Evolutionary conservation across 1,140 invertebrate species (phyloP).

Genomic region (Sitophilus oryzae): DNA sequence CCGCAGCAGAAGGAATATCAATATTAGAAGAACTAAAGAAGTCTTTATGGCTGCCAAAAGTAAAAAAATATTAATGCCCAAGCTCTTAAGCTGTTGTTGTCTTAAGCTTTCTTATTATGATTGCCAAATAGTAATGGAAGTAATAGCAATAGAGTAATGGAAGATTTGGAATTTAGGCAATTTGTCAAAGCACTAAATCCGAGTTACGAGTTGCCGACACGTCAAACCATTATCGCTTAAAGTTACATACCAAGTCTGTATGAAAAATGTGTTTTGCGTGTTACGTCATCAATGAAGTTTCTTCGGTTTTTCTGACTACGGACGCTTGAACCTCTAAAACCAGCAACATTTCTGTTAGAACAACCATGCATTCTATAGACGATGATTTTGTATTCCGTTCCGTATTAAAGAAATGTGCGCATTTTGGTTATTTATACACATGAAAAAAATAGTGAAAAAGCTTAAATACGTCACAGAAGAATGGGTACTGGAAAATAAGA

Average conservation of each 20-base stretch:
- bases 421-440: conserved; percentile 9
- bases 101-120: no score
- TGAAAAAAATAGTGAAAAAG: conserved; percentile 18
- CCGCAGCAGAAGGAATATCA: no score
- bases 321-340: conserved; percentile 11
- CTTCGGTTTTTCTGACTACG: conserved; percentile 3
- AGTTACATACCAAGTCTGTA: conserved; percentile 1
- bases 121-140: no score
- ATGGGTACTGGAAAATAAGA: conserved; percentile 15
- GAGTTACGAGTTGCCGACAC: no score
- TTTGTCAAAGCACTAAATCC: no score
- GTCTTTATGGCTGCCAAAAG: no score
- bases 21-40: no score
- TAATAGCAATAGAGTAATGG: no score
- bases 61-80: no score
- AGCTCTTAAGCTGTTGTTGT: no score
- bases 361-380: conserved; percentile 18
- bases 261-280: conserved; percentile 2
- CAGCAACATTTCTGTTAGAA: conserved; percentile 10
- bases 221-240: no score
- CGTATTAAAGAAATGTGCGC: conserved; percentile 12
- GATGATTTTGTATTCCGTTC: conserved; percentile 10
- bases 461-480: conserved; percentile 21
- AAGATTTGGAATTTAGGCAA: no score
- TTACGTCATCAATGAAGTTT: not conserved